phyloP scores from a whole-genome alignment of 2,888 invertebrate species.

The Trichogramma evanescens region DNA sequence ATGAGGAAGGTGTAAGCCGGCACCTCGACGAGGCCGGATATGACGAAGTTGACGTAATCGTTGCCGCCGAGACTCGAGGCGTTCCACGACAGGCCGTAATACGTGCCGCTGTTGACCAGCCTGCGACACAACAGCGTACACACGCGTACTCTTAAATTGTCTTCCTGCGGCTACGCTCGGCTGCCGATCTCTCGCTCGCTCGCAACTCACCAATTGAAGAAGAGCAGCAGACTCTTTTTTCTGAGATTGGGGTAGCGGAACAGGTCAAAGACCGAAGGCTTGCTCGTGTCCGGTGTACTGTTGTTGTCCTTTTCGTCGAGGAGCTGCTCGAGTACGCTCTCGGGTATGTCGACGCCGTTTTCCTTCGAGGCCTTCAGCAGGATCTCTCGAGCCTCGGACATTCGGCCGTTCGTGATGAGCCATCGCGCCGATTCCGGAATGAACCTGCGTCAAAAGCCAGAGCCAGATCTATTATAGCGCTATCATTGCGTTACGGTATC shows the following conservation, averaged over 20 bases:
- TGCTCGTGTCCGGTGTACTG: conserved; percentile 39
- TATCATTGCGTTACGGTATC: no score
- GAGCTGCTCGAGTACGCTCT: conserved; percentile 52
- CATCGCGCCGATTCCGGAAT: conserved; percentile 71
- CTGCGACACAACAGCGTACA: conserved; percentile 33
- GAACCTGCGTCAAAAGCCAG: conserved; percentile 45
- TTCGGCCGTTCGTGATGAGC: conserved; percentile 60
- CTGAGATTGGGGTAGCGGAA: conserved; percentile 60
- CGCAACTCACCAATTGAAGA: conserved; percentile 61
- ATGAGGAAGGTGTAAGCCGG: conserved; percentile 64
- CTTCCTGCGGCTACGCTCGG: not conserved
- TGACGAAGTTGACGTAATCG: conserved; percentile 65
- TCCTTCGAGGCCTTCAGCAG: conserved; percentile 59
- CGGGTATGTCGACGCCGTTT: conserved; percentile 56
- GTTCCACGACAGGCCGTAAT: conserved; percentile 73
- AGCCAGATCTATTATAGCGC: no score
- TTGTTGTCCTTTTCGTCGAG: conserved; percentile 47
- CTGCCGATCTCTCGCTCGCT: conserved; percentile 1
- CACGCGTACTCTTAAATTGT: not conserved
- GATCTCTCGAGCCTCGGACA: conserved; percentile 56
- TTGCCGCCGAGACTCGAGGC: conserved; percentile 66
- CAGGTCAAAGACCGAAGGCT: conserved; percentile 55
- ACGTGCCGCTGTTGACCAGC: conserved; percentile 70
- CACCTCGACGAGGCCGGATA: conserved; percentile 70
- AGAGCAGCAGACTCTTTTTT: conserved; percentile 60